Percentiles rank a stretch among this genome's conserved stretches.
Conservation (phyloP, 2,888 invertebrate species). For the Zhuqinia jingwanae region DNA sequence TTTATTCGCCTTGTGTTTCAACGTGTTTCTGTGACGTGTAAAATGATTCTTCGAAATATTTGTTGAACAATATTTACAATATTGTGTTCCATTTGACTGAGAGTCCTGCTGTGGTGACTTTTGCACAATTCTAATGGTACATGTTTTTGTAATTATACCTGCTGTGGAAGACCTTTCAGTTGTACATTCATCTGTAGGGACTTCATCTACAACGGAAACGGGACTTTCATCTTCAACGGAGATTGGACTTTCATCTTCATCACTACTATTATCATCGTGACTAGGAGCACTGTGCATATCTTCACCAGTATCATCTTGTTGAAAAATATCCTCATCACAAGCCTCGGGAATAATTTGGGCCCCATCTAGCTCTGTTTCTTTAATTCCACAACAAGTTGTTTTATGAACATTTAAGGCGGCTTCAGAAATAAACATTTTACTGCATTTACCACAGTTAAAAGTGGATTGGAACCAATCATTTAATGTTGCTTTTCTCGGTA, state of each 20-base stretch:
- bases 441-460: conserved; percentile 3
- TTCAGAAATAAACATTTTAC: conserved; percentile 24
- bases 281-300: too few relatives aligned
- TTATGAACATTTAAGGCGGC: not conserved
- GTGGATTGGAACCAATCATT: conserved; percentile 17
- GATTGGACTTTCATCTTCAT: conserved; percentile 10
- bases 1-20: conserved; percentile 7
- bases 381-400: not conserved
- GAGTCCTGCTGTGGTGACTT: not conserved
- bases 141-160: not conserved
- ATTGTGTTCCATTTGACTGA: not conserved
- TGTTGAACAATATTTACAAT: conserved; percentile 19
- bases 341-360: too few relatives aligned
- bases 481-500: not conserved
- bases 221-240: too few relatives aligned
- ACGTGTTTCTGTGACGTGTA: not conserved
- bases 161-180: not conserved
- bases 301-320: not conserved
- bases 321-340: not conserved
- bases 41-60: not conserved
- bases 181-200: too few relatives aligned
- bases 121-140: not conserved
- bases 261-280: not conserved
- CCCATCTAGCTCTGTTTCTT: not conserved
- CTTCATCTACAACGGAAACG: too few relatives aligned